These are phyloP conservation scores for Caranx melampygus DNA, from an alignment of 2,113 vertebrate genomes.

Conservation along the genomic window DNA sequence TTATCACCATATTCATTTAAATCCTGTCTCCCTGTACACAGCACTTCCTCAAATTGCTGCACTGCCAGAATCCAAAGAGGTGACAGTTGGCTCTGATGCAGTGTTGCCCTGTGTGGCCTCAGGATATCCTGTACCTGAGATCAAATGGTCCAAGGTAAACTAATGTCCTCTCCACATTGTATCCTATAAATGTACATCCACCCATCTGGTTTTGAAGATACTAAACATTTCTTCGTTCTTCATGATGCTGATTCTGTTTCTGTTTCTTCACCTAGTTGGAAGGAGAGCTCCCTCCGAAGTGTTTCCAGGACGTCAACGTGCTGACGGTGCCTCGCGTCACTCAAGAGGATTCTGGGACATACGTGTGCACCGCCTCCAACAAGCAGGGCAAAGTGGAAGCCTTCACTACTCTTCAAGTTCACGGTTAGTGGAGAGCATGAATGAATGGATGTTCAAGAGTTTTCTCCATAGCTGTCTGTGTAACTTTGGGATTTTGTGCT, in stretches of 20 bases:
- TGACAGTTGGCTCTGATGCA: conserved; percentile 87
- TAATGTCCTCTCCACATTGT: background rate
- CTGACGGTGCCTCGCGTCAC: conserved; percentile 86
- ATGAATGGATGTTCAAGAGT: background rate
- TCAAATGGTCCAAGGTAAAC: conserved; percentile 95
- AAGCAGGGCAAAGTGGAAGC: conserved; percentile 93
- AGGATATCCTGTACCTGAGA: conserved; percentile 90
- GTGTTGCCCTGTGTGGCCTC: conserved; percentile 91
- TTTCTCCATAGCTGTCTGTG: background rate
- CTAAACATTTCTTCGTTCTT: too few species aligned
- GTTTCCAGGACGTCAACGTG: conserved; percentile 85
- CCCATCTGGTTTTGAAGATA: too few species aligned
- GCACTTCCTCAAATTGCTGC: conserved; percentile 91
- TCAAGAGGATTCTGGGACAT: conserved; percentile 90
- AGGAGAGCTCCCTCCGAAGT: conserved; percentile 85
- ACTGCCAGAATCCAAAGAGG: conserved; percentile 90
- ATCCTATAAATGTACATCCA: background rate
- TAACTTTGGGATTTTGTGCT: conserved; percentile 1
- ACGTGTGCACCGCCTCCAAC: conserved; percentile 92
- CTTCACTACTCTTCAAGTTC: conserved; percentile 90
- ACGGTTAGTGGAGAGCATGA: conserved; percentile 82
- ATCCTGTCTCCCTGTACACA: conserved; percentile 62
- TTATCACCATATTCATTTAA: background rate
- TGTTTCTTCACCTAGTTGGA: conserved; percentile 82
- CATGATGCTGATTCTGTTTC: background rate